phyloP scores from a whole-genome alignment of 2,797 vertebrate species.

The Liparis tanakae region DNA sequence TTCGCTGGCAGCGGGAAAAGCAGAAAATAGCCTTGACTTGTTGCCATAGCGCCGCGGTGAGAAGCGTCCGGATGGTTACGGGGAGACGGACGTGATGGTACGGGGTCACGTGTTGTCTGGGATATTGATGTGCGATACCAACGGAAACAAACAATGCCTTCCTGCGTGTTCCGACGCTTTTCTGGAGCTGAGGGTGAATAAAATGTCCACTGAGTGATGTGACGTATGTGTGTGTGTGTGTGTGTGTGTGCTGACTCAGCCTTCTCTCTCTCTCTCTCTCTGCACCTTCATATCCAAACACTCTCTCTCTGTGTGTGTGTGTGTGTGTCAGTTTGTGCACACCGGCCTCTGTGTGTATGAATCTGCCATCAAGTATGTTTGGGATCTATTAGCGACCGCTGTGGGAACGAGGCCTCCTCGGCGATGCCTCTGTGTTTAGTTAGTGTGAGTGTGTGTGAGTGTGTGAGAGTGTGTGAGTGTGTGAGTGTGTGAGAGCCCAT shows the following conservation, averaged over 20 bases:
- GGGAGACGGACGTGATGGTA: conserved; percentile 8
- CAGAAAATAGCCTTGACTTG: conserved; percentile 49
- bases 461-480: background rate
- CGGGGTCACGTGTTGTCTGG: too few relatives aligned
- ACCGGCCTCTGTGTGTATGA: conserved; percentile 1
- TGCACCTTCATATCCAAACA: conserved; percentile 38
- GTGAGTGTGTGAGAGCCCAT: background rate
- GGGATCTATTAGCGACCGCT: conserved; percentile 8
- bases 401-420: conserved; percentile 1
- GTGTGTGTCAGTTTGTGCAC: conserved; percentile 6
- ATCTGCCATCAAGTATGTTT: conserved; percentile 6
- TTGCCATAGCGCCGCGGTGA: conserved; percentile 59
- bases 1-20: conserved; percentile 27
- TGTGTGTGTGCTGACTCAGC: conserved; percentile 31
- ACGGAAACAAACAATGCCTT: background rate
- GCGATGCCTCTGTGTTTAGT: background rate
- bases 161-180: background rate
- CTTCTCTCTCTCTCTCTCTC: conserved; percentile 28
- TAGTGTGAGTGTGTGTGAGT: background rate
- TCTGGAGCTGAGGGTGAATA: conserved; percentile 17
- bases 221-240: conserved; percentile 2
- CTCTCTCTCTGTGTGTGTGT: background rate
- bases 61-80: conserved; percentile 39
- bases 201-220: conserved; percentile 55
- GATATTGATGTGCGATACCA: background rate